Evolutionary conservation across 2,888 invertebrate species (phyloP).

Genomic region (Drosophila yooni): DNA sequence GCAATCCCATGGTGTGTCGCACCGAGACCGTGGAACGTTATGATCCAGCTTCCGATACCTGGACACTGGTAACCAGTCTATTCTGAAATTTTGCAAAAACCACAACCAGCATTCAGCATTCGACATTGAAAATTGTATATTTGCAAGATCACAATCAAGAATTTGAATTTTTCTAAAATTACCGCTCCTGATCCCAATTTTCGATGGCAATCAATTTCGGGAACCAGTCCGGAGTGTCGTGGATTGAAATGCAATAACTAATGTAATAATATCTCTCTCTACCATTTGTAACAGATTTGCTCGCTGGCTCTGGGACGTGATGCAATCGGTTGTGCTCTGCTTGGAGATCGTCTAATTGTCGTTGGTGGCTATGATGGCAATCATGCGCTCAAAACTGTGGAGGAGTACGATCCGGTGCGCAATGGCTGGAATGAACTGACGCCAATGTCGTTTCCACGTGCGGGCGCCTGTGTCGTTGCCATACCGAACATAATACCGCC

Average conservation of each 20-base stretch:
- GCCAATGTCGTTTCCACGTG: conserved; percentile 92
- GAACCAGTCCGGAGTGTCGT: background rate
- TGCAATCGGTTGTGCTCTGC: conserved; percentile 94
- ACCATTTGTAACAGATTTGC: conserved; percentile 86
- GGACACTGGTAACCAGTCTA: conserved; percentile 88
- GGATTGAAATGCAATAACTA: background rate
- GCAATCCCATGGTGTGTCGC: conserved; percentile 92
- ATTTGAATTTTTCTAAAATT: background rate
- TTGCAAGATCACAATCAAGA: background rate
- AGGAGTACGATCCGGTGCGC: conserved; percentile 93
- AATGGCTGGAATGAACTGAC: conserved; percentile 93
- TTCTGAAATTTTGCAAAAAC: background rate
- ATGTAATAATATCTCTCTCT: background rate
- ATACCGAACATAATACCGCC: conserved; percentile 86
- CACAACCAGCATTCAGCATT: background rate
- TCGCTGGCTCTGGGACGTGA: conserved; percentile 93
- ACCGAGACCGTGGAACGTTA: conserved; percentile 96
- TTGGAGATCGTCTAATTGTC: conserved; percentile 91
- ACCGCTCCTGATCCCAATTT: background rate
- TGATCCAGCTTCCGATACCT: conserved; percentile 91
- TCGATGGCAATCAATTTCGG: background rate
- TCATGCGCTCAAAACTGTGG: conserved; percentile 93
- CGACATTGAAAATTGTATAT: background rate
- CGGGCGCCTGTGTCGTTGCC: conserved; percentile 94
- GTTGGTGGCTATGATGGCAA: conserved; percentile 97